Conservation (phyloP, 2,113 vertebrate genomes). For the Calidris pygmaea region DNA sequence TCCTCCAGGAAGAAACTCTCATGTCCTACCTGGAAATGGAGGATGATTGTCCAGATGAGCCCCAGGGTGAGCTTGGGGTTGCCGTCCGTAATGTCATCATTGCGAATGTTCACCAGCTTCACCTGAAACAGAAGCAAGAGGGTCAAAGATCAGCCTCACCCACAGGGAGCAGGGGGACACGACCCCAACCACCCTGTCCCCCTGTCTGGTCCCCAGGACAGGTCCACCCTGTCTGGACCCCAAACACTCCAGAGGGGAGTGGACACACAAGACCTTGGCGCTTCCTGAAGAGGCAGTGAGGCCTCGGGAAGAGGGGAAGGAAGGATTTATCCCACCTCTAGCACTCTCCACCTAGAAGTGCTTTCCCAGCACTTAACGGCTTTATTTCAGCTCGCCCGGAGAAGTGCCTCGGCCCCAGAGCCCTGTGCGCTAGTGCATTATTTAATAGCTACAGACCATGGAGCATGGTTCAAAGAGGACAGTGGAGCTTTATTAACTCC, state of each 20-base stretch:
- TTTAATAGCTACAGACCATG: background rate
- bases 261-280: accelerated
- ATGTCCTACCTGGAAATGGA: slow-evolving; percentile 93
- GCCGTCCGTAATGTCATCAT: slow-evolving; percentile 97
- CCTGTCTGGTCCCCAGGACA: background rate
- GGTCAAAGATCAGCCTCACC: background rate
- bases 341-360: background rate
- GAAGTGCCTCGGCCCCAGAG: background rate
- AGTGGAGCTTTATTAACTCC: background rate
- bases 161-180: accelerated
- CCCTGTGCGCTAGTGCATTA: background rate
- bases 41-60: slow-evolving; percentile 98
- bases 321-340: background rate
- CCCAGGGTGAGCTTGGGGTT: slow-evolving; percentile 97
- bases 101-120: slow-evolving; percentile 97
- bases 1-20: background rate
- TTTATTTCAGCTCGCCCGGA: background rate
- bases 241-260: accelerated
- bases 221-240: background rate
- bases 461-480: background rate
- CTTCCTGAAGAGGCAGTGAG: background rate
- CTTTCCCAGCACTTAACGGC: background rate
- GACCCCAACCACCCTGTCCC: background rate
- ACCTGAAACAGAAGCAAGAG: slow-evolving; percentile 74
- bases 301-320: accelerated